Base-by-base conservation (phyloP, 1,140 invertebrate species). In the Drosophila serrata region DNA sequence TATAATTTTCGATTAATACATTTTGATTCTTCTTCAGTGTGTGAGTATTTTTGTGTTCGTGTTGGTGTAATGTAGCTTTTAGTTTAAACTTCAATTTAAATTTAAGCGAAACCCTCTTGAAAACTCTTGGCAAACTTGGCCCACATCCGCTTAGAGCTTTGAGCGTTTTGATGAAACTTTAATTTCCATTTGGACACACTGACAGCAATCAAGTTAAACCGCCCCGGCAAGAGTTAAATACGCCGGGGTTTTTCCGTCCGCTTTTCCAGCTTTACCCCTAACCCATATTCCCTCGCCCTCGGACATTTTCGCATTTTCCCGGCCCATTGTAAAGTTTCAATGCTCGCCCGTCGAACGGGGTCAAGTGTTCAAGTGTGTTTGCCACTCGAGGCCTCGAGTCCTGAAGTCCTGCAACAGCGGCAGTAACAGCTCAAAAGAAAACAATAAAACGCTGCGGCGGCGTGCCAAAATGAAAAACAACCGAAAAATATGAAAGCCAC, bases 401-500 rank as follows among this genome's bases (percentile, higher is more conserved):
- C 76, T 59, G 77, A 37, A 60, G 62, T 55, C 35, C 51, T 55
- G 51, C 48, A 81, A 75, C 62, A 58, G 75, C 37, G 51, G 62
- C 51, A 24, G 65, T 55, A 43, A 35, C 53, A 48, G 77, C 69
- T 72, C 67, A 61, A 82, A 87, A 80, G 85, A 90, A 88, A 88
- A 87, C 84, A 88, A 87, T 87, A 88, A 88, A 87, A 82, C 64
- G 59, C 53, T 82, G 79, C 43, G 76, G 79, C 43, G 76, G 75
- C 65, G 48, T 67, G 72, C 55, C 76, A 59, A 49, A 78, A 65
- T 51, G 60, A 55, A 58, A 64, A 79, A 70, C 53, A 59, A 29
- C 60, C 58, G 51, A 68, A 51, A 74, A 75, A 75, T 76, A 76
- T 76, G 75, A 77, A 55, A 76, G 64, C 37, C 31, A 31, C 29